phyloP scores from a whole-genome alignment of 2,113 vertebrate genomes.

The Apteryx mantelli region DNA sequence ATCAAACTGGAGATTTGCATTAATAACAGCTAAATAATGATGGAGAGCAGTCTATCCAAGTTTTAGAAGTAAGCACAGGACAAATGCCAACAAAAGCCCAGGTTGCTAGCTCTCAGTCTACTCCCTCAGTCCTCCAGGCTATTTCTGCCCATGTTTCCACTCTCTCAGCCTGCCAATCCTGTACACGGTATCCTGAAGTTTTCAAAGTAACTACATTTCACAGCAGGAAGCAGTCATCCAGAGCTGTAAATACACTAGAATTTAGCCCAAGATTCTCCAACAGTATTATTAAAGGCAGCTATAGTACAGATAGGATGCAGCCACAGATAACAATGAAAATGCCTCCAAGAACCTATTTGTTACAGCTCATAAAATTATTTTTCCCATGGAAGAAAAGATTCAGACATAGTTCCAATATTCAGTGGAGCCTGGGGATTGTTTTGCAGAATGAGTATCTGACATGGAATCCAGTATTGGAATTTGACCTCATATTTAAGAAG shows the following conservation, averaged over 20 bases:
- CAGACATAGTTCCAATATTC: background rate
- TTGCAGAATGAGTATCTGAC: background rate
- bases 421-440: background rate
- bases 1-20: background rate
- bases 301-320: background rate
- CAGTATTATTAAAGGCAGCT: background rate
- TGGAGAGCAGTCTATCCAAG: background rate
- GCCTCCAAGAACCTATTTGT: background rate
- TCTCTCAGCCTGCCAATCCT: constrained; percentile 10
- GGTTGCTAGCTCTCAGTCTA: background rate
- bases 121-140: background rate
- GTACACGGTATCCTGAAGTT: background rate
- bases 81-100: constrained; percentile 6
- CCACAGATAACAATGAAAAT: background rate
- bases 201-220: constrained; percentile 8
- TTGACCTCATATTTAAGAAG: background rate
- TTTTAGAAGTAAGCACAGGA: background rate
- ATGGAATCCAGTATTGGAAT: background rate
- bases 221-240: background rate
- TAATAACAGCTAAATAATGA: background rate
- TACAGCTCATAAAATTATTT: background rate
- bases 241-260: background rate
- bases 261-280: background rate
- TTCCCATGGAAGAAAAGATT: background rate
- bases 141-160: background rate